Conservation (phyloP, 2,113 vertebrate genomes). For the Passer domesticus region DNA sequence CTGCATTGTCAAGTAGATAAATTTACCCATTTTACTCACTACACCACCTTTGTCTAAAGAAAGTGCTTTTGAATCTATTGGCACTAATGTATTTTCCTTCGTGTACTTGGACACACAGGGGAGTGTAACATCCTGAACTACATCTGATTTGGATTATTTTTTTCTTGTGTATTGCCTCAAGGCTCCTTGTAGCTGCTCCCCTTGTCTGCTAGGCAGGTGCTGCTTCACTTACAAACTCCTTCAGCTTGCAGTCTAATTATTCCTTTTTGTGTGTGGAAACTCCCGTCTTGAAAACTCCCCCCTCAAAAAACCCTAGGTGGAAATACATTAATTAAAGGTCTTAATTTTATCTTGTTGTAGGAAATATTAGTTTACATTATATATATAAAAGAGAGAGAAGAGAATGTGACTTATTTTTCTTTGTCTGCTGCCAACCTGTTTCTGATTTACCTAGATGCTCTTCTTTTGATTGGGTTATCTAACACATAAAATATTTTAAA, state of each 20-base stretch:
- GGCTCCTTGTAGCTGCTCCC: background rate
- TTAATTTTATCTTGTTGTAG: background rate
- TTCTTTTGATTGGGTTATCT: background rate
- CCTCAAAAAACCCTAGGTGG: rapidly evolving
- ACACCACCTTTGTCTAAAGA: background rate
- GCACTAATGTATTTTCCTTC: background rate
- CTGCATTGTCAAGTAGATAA: background rate
- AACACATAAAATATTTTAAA: background rate
- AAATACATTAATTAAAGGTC: background rate
- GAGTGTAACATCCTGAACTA: background rate
- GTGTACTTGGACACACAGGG: background rate
- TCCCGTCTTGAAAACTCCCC: too few relatives aligned
- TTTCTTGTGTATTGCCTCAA: background rate
- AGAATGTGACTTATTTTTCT: background rate
- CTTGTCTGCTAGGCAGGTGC: background rate
- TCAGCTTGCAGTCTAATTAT: background rate
- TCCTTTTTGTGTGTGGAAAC: background rate
- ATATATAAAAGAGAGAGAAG: background rate
- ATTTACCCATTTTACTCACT: background rate
- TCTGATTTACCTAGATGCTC: background rate
- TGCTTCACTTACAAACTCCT: background rate
- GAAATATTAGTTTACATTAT: background rate
- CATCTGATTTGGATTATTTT: background rate
- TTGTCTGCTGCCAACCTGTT: background rate
- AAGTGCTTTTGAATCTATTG: background rate